Conservation (phyloP, 2,888 invertebrate genomes). For the Ochropleura leucogaster region DNA sequence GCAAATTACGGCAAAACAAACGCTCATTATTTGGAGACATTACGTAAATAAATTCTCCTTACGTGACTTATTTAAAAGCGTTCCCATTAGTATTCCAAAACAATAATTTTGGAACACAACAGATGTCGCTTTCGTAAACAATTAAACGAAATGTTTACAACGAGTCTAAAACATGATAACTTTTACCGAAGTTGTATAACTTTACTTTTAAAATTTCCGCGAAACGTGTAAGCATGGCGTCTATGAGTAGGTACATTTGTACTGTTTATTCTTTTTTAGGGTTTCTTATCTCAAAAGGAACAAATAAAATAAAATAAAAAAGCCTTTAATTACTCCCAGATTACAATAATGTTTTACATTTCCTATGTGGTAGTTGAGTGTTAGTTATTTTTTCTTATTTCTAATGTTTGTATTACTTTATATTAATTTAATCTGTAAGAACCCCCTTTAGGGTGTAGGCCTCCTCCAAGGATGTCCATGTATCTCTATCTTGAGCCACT, state of each 20-base stretch:
- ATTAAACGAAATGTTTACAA: slow-evolving; percentile 32
- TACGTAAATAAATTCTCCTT: slow-evolving; percentile 12
- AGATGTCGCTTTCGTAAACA: slow-evolving; percentile 45
- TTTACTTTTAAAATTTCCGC: slow-evolving; percentile 17
- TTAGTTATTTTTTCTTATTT: too few species aligned
- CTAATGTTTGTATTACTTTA: too few species aligned
- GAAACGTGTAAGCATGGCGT: slow-evolving; percentile 5
- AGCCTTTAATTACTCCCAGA: too few species aligned
- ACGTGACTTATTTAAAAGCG: slow-evolving; percentile 25
- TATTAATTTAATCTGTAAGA: too few species aligned
- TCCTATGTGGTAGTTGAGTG: too few species aligned
- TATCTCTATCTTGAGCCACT: too few species aligned
- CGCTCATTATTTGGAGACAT: neutral
- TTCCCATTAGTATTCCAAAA: slow-evolving; percentile 39
- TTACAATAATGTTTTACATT: too few species aligned
- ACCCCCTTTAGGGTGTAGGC: too few species aligned
- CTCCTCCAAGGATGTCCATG: too few species aligned
- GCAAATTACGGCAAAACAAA: neutral
- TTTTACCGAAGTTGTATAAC: slow-evolving; percentile 16
- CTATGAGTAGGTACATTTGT: neutral
- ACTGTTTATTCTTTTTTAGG: neutral
- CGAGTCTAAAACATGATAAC: slow-evolving; percentile 14
- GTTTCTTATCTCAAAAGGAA: too few species aligned
- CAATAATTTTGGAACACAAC: slow-evolving; percentile 38
- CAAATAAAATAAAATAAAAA: too few species aligned